Conservation (phyloP, 37 sponge, comb jelly and placozoan genomes). For the Mnemiopsis leidyi region DNA sequence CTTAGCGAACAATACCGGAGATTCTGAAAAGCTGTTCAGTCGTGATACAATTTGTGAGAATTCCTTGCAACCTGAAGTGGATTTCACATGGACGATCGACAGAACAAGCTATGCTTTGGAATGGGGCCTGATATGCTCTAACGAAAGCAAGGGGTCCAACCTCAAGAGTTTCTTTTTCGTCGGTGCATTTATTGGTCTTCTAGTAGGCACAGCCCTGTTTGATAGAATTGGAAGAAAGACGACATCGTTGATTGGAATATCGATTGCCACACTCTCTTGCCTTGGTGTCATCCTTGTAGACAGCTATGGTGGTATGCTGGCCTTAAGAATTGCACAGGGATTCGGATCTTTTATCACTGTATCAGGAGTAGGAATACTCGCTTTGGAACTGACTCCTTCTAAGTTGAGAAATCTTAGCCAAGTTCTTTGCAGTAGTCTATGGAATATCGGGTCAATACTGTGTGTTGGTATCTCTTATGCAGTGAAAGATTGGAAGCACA, state of each 20-base stretch:
- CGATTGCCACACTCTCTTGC: not conserved
- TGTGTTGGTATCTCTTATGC: not conserved
- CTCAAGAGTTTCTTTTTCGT: constrained; percentile 18
- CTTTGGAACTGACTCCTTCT: not conserved
- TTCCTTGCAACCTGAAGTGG: not conserved
- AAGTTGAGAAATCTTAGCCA: not conserved
- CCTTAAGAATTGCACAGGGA: not conserved
- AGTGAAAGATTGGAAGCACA: not conserved
- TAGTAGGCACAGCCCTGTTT: not conserved
- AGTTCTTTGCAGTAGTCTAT: not conserved
- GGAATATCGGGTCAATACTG: not conserved
- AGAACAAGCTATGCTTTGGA: constrained; percentile 7
- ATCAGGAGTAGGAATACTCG: not conserved
- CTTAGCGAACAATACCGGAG: not conserved
- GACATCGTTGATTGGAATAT: not conserved
- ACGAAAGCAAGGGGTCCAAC: not conserved
- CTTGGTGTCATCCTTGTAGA: not conserved
- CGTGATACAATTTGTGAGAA: not conserved
- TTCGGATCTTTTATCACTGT: not conserved
- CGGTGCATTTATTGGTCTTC: not conserved
- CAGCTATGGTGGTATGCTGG: not conserved
- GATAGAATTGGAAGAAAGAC: constrained; percentile 18
- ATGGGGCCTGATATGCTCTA: not conserved
- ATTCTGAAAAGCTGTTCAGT: not conserved
- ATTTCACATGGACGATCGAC: not conserved